Evolutionary conservation across 2,113 vertebrate genomes (phyloP).

Genomic region (Falcunculus frontatus): DNA sequence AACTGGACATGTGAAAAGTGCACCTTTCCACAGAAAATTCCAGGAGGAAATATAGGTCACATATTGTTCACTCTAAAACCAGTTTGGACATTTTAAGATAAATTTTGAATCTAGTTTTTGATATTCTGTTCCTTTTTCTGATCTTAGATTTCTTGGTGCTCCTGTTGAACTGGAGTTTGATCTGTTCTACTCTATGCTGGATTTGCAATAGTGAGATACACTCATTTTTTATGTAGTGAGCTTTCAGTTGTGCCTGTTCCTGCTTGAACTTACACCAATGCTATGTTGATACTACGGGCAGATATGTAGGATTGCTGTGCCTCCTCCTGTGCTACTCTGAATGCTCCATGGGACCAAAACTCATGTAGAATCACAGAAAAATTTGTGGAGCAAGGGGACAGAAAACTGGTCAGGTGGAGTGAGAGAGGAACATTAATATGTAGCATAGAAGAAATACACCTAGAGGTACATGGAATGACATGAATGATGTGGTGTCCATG

Average conservation of each 20-base stretch:
- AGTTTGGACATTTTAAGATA: neutral
- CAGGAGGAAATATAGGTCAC: neutral
- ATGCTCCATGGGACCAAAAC: neutral
- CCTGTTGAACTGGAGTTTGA: neutral
- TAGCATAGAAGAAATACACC: neutral
- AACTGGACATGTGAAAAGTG: neutral
- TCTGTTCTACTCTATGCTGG: neutral
- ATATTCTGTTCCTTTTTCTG: neutral
- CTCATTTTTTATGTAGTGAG: neutral
- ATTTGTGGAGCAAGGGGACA: neutral
- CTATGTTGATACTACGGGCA: neutral
- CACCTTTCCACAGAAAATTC: neutral
- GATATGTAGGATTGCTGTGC: neutral
- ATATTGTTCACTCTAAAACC: neutral
- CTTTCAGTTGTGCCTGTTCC: neutral
- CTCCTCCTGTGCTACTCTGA: neutral
- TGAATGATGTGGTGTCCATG: neutral
- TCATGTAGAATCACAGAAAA: neutral
- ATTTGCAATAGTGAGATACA: neutral
- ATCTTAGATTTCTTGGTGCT: neutral
- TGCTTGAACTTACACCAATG: neutral
- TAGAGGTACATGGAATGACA: neutral
- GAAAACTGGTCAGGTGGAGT: neutral
- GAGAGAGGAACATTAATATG: neutral
- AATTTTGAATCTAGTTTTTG: neutral